Evolutionary conservation across 1,140 invertebrate species (phyloP), one percentile per base, ranked within the genome.

Genomic region (Parasteatoda tepidariorum): DNA sequence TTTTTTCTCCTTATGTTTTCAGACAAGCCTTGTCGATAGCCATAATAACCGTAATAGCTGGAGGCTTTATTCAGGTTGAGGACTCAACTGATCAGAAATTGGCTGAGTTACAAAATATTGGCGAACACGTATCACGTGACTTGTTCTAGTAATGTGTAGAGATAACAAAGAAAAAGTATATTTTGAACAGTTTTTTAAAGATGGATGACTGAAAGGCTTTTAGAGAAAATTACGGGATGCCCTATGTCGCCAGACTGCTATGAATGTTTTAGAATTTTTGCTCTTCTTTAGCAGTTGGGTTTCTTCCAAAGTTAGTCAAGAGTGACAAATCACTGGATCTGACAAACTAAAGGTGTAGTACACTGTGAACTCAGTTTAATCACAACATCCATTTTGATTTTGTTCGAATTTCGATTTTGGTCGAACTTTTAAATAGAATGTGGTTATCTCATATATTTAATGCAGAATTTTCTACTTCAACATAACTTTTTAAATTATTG

Each of bases 201-300:
- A 68, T 33, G 38, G 34, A 48, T 48, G 66, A 48, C 66, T 68
- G n/a, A 41, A 41, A 68, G 66, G 34, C 66, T 68, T 68, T 68
- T 68, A 48, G 66, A 48, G 66, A 68, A 68, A 68, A 68, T 68
- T 68, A 68, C 66, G 22, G 41, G 66, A 68, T 22, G n/a, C 33
- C 18, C 24, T 38, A 7, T 68, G 26, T 24, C 34, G 66, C 22
- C 41, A 38, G 66, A 38, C 66, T 26, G 34, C 13, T 34, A 68
- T 68, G 66, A n/a, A 68, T 68, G 38, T 68, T 68, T 68, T 24
- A 67, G 64, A 33, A 67, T 9, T 67, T n/a, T 33, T 24, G 18
- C 34, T 48, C 38, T 68, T 24, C 0, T 48, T 28, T 24, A 26
- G 24, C 22, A 41, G 33, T 68, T 68, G 66, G 66, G 38, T 22